Evolutionary conservation across 2,888 invertebrate genomes (phyloP), one percentile per base, ranked within the genome.

Genomic region (Liodrosophila aerea): DNA sequence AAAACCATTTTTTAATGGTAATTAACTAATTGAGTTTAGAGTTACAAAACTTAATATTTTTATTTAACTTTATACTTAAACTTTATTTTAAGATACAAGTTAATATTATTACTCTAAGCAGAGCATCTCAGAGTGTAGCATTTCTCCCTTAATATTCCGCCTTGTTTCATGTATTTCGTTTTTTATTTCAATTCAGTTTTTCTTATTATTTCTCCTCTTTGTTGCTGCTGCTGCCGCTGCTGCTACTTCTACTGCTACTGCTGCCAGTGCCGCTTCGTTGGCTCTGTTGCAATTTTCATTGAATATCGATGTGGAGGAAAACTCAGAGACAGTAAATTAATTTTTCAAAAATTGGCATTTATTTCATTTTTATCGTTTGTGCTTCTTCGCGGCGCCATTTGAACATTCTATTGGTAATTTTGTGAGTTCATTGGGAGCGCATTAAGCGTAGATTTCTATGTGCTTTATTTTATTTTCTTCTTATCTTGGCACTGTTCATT

Each of bases 301-400:
- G 76, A 78, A 76, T 75, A 76, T 69, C 76, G 66, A 75, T 69
- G 61, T 37, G 52, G 43, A 54, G 43, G 51, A 65, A 61, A 63
- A 62, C 58, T 51, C 60, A 8, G 54, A 69, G 77, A 77, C 78
- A 76, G 69, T 78, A 76, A 76, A 76, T 78, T 78, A 78, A 78
- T 78, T 72, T 75, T 72, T 69, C 63, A 60, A 69, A 78, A 76
- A 73, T 81, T 80, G 78, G 65, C 75, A 80, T 80, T 76, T 70
- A 76, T 75, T 77, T 75, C 54, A 64, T 61, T 75, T 76, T 61
- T 58, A 73, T 76, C 61, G 60, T 63, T 59, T 31, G 22, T 22
- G 40, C 52, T 29, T 41, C 49, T 33, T 41, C 39, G 45, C 30
- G 13, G 9, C 9, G 34, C 12, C 34, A 34, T 7, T 13, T 39